A percentile compares a stretch with the other conserved stretches of the same genome.
Conservation (phyloP, 2,797 vertebrate genomes). For the Oreochromis grahami region DNA sequence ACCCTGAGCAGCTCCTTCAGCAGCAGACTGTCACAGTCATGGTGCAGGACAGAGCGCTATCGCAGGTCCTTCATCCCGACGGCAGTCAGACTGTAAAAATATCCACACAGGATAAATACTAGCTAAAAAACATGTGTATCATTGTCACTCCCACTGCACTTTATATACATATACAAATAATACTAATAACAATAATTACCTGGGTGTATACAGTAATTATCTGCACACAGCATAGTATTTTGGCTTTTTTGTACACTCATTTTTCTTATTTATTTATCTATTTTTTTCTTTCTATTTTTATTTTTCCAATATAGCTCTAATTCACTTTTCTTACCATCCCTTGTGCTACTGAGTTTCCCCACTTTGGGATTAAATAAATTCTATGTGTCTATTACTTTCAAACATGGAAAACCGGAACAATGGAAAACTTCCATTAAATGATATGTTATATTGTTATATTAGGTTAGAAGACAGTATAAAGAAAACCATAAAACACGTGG, state of each 20-base stretch:
- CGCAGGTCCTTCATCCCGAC: neutral
- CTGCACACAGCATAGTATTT: neutral
- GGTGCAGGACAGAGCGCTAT: neutral
- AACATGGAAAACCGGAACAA: neutral
- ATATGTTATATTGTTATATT: neutral
- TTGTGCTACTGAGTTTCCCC: neutral
- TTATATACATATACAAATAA: neutral
- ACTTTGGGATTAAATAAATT: neutral
- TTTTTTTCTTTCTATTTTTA: neutral
- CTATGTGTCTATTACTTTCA: neutral
- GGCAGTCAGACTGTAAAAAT: neutral
- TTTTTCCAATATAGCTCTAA: neutral
- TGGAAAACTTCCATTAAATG: neutral
- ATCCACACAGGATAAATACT: neutral
- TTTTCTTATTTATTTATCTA: neutral
- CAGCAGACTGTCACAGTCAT: neutral
- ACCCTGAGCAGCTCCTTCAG: neutral
- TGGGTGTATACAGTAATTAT: neutral
- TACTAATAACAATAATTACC: neutral
- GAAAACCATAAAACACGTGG: neutral
- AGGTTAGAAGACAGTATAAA: neutral
- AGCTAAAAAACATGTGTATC: neutral
- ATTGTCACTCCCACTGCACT: neutral
- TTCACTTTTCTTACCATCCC: neutral
- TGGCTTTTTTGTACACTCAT: neutral